phyloP scores from a whole-genome alignment of 2,888 invertebrate genomes.

The Salpingus planirostris region DNA sequence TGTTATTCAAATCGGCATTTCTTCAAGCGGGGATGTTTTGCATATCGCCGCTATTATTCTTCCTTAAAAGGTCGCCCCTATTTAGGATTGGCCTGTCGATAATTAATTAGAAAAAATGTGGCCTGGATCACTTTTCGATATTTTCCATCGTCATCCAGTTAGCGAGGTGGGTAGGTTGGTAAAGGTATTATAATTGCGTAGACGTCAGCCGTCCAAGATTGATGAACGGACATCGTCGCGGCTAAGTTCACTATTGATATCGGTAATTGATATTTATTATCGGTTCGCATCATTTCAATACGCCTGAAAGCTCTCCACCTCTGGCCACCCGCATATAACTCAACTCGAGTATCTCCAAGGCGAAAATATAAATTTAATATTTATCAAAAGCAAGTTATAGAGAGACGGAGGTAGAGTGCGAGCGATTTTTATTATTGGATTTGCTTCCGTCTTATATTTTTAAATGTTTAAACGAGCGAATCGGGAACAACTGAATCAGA shows the following conservation, averaged over 20 bases:
- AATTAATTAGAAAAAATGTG: conserved; percentile 15
- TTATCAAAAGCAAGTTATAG: too few species aligned
- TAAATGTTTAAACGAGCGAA: conserved; percentile 3
- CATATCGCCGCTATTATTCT: conserved; percentile 6
- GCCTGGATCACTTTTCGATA: conserved; percentile 11
- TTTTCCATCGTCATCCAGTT: conserved; percentile 8
- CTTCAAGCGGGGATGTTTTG: too few species aligned
- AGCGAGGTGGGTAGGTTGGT: too few species aligned
- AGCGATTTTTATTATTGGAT: too few species aligned
- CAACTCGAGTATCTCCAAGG: neutral
- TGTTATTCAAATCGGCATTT: conserved; percentile 13
- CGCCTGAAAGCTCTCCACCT: conserved; percentile 1
- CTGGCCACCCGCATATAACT: neutral
- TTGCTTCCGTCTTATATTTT: neutral
- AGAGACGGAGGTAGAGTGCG: too few species aligned
- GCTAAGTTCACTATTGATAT: neutral
- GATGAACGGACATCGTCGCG: conserved; percentile 10
- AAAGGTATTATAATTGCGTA: conserved; percentile 6
- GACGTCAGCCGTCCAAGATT: conserved; percentile 11
- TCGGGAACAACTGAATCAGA: conserved; percentile 10
- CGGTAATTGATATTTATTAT: conserved; percentile 15
- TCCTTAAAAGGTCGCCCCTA: too few species aligned
- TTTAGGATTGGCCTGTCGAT: too few species aligned
- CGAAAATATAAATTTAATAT: neutral
- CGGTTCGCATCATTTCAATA: conserved; percentile 4